Base-by-base conservation (phyloP, 2,113 vertebrate species). In the Austrofundulus limnaeus region DNA sequence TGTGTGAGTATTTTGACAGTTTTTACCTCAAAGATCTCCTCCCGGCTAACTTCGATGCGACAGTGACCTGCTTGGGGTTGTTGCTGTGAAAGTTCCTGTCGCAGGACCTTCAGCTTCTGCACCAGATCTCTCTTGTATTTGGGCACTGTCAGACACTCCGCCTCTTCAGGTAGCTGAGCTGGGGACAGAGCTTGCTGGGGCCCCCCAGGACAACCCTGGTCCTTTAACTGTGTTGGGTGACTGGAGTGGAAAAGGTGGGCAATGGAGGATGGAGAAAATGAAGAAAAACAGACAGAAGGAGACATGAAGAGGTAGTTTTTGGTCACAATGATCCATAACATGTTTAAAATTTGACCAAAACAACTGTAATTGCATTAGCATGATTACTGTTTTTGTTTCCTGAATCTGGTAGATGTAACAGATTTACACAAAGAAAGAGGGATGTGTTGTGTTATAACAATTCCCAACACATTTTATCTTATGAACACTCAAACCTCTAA, bases 1-100 rank as follows among this genome's bases (percentile, higher is more conserved):
- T 5, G 9, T 8, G 31, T 8, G 31, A 9, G 31, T 10, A 10
- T 34, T 34, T 34, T 2, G 31, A 34, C 11, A 2, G 14, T 59
- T 19, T 28, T 28, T 83, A 97, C 96, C 96, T 98, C 96, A 88
- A 98, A 98, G 78, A 98, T 97, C 85, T 98, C 96, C 83, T 97
- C 95, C 17, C 96, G 95, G 81, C 94, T 97, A 80, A 97, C 96
- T 84, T 97, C 96, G 37, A 98, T 96, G 25, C 96, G 96, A 75
- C 96, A 98, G 58, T 98, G 96, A 17, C 96, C 96, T 0, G 96
- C 96, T 87, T 97, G 96, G 12, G 96, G 96, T 81, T 98, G 96
- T 53, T 97, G 96, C 73, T 96, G 95, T 19, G 95, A 95, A 46
- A 98, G 93, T 61, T 98, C 96, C 76, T 98, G 96, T 15, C 96